Percentiles rank a stretch among this genome's conserved stretches.
Conservation (phyloP, 2,797 vertebrate species). For the Argentina silus region DNA sequence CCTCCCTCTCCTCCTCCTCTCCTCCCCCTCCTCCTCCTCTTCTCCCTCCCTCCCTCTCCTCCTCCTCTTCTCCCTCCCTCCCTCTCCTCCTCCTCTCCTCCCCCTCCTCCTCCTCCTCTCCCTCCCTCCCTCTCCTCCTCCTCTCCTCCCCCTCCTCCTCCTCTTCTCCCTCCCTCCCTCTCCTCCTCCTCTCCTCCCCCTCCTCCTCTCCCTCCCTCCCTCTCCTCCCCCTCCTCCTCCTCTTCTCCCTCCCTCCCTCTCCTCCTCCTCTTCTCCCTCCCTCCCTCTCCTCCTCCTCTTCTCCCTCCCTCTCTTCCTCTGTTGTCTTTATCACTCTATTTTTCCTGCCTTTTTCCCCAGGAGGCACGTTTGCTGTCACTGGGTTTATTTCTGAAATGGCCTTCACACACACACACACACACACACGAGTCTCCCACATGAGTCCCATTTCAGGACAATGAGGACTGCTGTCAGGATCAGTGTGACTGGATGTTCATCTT, state of each 20-base stretch:
- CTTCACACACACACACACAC: slow-evolving; percentile 21
- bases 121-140: too few relatives aligned
- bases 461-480: too few relatives aligned
- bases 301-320: slow-evolving; percentile 29
- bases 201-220: slow-evolving; percentile 25
- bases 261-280: not conserved
- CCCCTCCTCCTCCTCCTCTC: too few relatives aligned
- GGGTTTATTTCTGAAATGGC: slow-evolving; percentile 15
- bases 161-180: not conserved
- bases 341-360: slow-evolving; percentile 38
- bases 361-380: slow-evolving; percentile 27
- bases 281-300: not conserved
- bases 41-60: too few relatives aligned
- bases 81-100: too few relatives aligned
- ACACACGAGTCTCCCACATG: not conserved
- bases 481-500: too few relatives aligned
- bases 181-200: not conserved
- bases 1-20: slow-evolving; percentile 10
- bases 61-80: too few relatives aligned
- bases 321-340: slow-evolving; percentile 33
- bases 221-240: not conserved
- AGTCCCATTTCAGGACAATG: not conserved
- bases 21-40: slow-evolving; percentile 25
- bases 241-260: not conserved
- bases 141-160: too few relatives aligned